Evolutionary conservation across 1,140 invertebrate species (phyloP).

Genomic region (Eufriesea mexicana): DNA sequence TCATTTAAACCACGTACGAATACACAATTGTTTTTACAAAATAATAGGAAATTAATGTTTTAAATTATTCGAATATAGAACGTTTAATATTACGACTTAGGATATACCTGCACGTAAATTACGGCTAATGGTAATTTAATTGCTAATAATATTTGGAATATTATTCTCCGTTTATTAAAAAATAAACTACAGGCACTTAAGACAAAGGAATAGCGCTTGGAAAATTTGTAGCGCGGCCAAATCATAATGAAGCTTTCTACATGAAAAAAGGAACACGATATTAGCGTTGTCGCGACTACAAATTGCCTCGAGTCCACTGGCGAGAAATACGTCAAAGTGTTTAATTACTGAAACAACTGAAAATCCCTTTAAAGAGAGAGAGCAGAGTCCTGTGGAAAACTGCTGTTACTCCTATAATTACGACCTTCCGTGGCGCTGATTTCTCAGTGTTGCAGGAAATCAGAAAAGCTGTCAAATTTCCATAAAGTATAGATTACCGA

Average conservation of each 20-base stretch:
- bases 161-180: neutral
- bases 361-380: neutral
- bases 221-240: neutral
- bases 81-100: too few species aligned
- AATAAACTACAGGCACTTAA: neutral
- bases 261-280: neutral
- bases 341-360: neutral
- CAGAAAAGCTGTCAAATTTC: neutral
- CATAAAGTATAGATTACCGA: too few species aligned
- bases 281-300: neutral
- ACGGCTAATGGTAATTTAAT: too few species aligned
- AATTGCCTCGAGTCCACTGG: neutral
- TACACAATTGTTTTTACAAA: too few species aligned
- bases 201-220: neutral
- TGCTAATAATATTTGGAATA: too few species aligned
- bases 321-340: constrained; percentile 1
- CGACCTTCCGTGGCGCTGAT: neutral
- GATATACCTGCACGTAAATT: too few species aligned
- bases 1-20: too few species aligned
- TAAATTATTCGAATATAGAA: too few species aligned
- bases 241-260: neutral
- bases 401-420: neutral
- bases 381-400: neutral
- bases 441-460: neutral
- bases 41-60: too few species aligned